Evolutionary conservation across 1,140 invertebrate species (phyloP).

Genomic region (Drosophila busckii): DNA sequence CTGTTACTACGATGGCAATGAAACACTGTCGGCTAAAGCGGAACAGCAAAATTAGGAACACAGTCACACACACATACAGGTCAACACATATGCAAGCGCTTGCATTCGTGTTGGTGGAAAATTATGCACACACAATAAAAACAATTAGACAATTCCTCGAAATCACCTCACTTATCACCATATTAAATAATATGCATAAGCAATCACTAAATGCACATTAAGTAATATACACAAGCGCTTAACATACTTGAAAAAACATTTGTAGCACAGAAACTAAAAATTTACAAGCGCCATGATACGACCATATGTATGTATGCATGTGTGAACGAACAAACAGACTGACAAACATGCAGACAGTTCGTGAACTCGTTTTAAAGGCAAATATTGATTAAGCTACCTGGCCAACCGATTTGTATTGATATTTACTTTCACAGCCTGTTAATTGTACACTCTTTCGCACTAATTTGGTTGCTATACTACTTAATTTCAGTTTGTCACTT

Average conservation of each 20-base stretch:
- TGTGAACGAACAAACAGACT: not conserved
- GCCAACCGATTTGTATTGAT: conserved; percentile 15
- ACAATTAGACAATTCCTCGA: conserved; percentile 22
- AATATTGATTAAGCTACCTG: conserved; percentile 61
- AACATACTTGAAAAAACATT: not conserved
- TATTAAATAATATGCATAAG: conserved; percentile 16
- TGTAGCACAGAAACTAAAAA: not conserved
- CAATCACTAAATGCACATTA: conserved; percentile 5
- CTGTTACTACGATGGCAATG: conserved; percentile 22
- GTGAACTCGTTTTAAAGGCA: conserved; percentile 27
- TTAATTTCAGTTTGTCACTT: conserved; percentile 44
- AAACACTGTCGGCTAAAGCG: conserved; percentile 30
- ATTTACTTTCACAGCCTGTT: not conserved
- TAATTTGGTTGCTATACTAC: conserved; percentile 3
- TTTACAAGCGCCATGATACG: conserved; percentile 7
- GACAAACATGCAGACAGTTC: conserved; percentile 4
- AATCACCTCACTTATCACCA: conserved; percentile 32
- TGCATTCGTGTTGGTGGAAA: conserved; percentile 33
- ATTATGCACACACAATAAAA: conserved; percentile 53
- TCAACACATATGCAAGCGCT: conserved; percentile 1
- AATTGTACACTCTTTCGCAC: not conserved
- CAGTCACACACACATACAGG: conserved; percentile 11
- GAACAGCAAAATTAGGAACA: conserved; percentile 32
- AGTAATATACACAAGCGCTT: not conserved
- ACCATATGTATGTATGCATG: too few relatives aligned